Conservation (phyloP, 2,113 vertebrate species). For the Parotia lawesii region DNA sequence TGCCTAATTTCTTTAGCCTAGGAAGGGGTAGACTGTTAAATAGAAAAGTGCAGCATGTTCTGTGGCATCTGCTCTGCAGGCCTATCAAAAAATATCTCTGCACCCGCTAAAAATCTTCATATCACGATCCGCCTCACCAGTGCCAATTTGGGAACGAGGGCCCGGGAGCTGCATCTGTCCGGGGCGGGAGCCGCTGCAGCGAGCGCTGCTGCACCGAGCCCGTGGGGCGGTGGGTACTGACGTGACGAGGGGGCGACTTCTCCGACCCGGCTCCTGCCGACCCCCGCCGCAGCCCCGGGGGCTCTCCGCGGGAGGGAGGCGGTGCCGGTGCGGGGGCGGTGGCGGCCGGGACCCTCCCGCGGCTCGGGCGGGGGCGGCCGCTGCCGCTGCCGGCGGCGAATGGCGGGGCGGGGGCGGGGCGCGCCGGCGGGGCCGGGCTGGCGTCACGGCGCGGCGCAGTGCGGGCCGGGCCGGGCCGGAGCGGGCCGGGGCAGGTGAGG, state of each 20-base stretch:
- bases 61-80: background rate
- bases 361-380: background rate
- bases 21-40: background rate
- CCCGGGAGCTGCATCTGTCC: rapidly evolving
- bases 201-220: background rate
- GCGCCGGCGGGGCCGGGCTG: too few relatives aligned
- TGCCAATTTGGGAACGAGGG: rapidly evolving
- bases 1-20: background rate
- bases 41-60: background rate
- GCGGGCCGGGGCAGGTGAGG: too few relatives aligned
- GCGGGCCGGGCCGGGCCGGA: too few relatives aligned
- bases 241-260: rapidly evolving
- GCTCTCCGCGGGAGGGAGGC: background rate
- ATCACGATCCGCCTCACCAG: background rate
- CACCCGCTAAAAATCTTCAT: background rate
- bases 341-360: background rate
- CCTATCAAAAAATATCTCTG: background rate
- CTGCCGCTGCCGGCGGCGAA: too few relatives aligned
- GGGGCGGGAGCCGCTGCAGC: background rate
- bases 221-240: rapidly evolving
- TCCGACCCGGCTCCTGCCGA: background rate
- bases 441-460: too few relatives aligned
- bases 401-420: too few relatives aligned
- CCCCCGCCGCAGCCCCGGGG: background rate
- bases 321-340: background rate